phyloP scores from a whole-genome alignment of 2,888 invertebrate species.

The Carcina quercana region DNA sequence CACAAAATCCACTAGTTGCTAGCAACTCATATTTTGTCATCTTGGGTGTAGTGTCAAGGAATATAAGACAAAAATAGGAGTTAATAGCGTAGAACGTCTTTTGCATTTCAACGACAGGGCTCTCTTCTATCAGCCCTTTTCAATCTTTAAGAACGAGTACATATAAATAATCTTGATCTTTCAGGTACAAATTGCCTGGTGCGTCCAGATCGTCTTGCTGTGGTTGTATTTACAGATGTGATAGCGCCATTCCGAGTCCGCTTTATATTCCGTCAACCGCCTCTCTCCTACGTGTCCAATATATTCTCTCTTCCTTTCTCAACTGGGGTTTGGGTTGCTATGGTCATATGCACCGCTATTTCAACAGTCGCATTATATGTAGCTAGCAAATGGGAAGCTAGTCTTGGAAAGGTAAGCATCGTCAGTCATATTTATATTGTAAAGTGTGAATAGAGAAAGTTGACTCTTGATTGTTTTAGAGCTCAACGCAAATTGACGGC shows the following conservation, averaged over 20 bases:
- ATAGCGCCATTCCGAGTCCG: slow-evolving; percentile 53
- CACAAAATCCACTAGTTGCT: too few species aligned
- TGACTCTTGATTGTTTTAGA: slow-evolving; percentile 18
- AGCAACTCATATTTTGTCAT: too few species aligned
- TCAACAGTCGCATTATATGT: slow-evolving; percentile 43
- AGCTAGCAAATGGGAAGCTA: slow-evolving; percentile 47
- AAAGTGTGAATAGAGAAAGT: background rate
- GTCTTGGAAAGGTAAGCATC: slow-evolving; percentile 24
- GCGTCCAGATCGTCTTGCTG: slow-evolving; percentile 30
- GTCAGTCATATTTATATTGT: background rate
- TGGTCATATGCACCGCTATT: slow-evolving; percentile 46
- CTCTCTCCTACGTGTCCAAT: slow-evolving; percentile 77
- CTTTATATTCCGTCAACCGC: slow-evolving; percentile 79
- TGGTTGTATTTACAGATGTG: slow-evolving; percentile 61
- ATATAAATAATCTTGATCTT: slow-evolving; percentile 6
- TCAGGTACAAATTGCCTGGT: slow-evolving; percentile 46
- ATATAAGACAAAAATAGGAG: too few species aligned
- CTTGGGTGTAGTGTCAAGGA: too few species aligned
- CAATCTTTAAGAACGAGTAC: background rate
- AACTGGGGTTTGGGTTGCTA: slow-evolving; percentile 73
- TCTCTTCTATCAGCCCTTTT: too few species aligned
- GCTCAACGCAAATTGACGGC: slow-evolving; percentile 36
- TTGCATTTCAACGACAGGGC: too few species aligned
- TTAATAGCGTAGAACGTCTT: too few species aligned
- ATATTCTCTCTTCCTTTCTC: slow-evolving; percentile 79